These are phyloP conservation scores for Caenorhabditis japonica DNA, from an alignment of 2,888 invertebrate genomes.

Conservation along the genomic window DNA sequence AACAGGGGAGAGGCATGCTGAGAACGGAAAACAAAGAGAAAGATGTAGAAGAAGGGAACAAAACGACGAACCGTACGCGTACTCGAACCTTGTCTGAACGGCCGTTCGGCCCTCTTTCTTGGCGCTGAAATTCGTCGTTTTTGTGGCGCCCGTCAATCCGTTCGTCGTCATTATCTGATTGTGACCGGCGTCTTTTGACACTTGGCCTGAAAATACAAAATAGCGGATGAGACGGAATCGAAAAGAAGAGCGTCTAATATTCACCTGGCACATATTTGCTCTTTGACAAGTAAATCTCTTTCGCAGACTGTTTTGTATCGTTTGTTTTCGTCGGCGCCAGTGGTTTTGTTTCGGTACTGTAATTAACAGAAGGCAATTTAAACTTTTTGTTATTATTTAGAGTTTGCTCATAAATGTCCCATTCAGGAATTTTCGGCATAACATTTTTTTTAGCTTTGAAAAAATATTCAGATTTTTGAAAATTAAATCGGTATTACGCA, in stretches of 20 bases:
- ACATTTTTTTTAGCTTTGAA: too few species aligned
- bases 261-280: conserved; percentile 86
- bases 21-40: conserved; percentile 12
- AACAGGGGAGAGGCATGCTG: conserved; percentile 68
- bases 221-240: neutral
- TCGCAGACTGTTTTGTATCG: conserved; percentile 79
- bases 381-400: too few species aligned
- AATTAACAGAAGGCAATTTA: conserved; percentile 1
- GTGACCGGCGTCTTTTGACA: conserved; percentile 23
- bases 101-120: conserved; percentile 65
- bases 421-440: too few species aligned
- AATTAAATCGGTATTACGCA: too few species aligned
- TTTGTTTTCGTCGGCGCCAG: conserved; percentile 39
- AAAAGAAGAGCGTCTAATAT: too few species aligned
- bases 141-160: conserved; percentile 40
- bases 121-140: conserved; percentile 60
- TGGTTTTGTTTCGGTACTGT: conserved; percentile 45
- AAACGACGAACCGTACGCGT: conserved; percentile 74
- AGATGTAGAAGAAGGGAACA: conserved; percentile 1
- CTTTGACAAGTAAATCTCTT: conserved; percentile 86
- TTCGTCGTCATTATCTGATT: conserved; percentile 54
- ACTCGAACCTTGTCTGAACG: conserved; percentile 77
- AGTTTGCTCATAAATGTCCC: too few species aligned
- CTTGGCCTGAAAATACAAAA: conserved; percentile 40
- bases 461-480: too few species aligned